Percentiles rank a stretch among this genome's conserved stretches.
Conservation (phyloP, 2,797 vertebrate genomes). For the Halcyon badia region DNA sequence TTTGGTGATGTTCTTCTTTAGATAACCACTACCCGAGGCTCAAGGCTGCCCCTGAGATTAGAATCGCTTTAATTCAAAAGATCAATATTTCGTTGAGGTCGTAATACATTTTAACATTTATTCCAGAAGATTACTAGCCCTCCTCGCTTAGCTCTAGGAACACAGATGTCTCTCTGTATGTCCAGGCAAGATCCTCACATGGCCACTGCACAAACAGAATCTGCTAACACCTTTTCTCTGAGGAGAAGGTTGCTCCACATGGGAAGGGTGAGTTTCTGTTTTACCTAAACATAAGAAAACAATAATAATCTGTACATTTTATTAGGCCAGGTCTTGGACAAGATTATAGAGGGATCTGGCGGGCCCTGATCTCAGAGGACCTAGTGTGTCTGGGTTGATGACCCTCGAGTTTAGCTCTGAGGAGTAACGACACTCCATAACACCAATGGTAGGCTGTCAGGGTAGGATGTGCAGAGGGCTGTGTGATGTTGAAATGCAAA, state of each 20-base stretch:
- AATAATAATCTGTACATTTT: background rate
- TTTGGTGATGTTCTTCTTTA: background rate
- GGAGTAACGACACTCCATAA: rapidly evolving
- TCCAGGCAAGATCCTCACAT: background rate
- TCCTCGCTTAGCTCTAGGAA: background rate
- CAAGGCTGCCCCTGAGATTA: background rate
- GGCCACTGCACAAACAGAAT: background rate
- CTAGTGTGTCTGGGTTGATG: background rate
- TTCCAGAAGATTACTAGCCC: background rate
- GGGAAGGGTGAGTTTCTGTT: background rate
- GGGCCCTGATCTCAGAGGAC: background rate
- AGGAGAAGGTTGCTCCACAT: background rate
- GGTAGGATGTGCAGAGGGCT: background rate
- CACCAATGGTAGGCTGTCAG: background rate
- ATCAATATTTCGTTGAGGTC: background rate
- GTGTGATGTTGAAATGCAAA: background rate
- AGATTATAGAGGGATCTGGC: background rate
- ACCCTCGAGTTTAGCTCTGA: background rate
- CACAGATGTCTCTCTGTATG: background rate
- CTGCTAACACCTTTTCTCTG: background rate
- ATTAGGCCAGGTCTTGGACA: background rate
- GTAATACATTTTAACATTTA: background rate
- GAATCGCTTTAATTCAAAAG: background rate
- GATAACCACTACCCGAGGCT: background rate
- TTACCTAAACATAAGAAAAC: background rate